phyloP scores from a whole-genome alignment of 2,113 vertebrate genomes.

The Galeopterus variegatus region DNA sequence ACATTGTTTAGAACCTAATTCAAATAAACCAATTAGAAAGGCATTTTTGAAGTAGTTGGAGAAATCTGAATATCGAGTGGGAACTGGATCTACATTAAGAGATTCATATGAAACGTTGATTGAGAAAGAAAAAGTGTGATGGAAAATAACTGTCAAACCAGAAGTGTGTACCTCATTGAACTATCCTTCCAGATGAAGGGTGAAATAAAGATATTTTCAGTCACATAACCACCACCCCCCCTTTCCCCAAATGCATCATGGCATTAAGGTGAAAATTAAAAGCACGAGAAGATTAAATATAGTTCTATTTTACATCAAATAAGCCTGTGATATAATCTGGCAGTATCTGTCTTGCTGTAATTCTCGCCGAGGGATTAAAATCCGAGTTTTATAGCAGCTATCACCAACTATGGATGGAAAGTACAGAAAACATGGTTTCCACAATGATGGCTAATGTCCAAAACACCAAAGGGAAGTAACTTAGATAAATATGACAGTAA shows the following conservation, averaged over 20 bases:
- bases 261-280: slow-evolving; percentile 21
- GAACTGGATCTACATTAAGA: slow-evolving; percentile 21
- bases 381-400: slow-evolving; percentile 3
- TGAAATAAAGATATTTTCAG: not conserved
- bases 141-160: not conserved
- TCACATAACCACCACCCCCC: not conserved
- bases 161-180: slow-evolving; percentile 5
- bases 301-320: not conserved
- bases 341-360: not conserved
- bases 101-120: slow-evolving; percentile 14
- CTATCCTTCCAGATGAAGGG: not conserved
- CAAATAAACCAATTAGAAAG: not conserved
- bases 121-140: slow-evolving; percentile 21
- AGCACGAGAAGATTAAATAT: not conserved
- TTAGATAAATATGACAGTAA: slow-evolving; percentile 2
- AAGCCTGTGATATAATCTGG: not conserved
- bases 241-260: not conserved
- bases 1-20: not conserved
- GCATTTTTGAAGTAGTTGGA: not conserved
- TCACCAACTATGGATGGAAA: not conserved
- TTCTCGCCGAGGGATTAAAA: slow-evolving; percentile 51
- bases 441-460: not conserved
- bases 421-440: slow-evolving; percentile 37
- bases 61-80: not conserved
- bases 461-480: not conserved